phyloP scores from a whole-genome alignment of 1,140 invertebrate species.

The Atta texana region DNA sequence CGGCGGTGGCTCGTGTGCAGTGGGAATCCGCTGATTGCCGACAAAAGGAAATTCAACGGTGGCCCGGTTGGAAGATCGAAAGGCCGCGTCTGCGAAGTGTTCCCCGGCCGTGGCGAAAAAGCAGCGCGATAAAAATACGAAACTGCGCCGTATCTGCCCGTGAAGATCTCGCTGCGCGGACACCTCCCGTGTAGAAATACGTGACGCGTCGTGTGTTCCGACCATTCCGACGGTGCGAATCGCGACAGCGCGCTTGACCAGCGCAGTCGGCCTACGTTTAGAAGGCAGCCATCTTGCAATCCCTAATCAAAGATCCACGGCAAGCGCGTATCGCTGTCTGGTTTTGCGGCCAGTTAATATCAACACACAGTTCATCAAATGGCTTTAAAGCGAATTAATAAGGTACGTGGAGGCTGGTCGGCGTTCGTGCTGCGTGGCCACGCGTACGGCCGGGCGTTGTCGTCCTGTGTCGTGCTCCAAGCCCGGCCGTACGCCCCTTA shows the following conservation, averaged over 20 bases:
- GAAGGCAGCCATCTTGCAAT: slow-evolving; percentile 87
- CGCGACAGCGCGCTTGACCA: slow-evolving; percentile 75
- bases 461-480: slow-evolving; percentile 55
- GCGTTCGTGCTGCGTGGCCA: slow-evolving; percentile 54
- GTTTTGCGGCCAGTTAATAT: slow-evolving; percentile 85
- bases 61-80: slow-evolving; percentile 69
- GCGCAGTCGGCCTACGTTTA: slow-evolving; percentile 86
- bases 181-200: not conserved
- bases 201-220: not conserved
- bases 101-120: no score
- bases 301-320: slow-evolving; percentile 87
- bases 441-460: slow-evolving; percentile 58
- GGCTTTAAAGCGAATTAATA: slow-evolving; percentile 98
- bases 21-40: slow-evolving; percentile 78
- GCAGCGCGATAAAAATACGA: no score
- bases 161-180: no score
- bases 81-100: not conserved
- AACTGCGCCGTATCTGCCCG: not conserved
- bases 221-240: not conserved
- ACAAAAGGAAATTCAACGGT: slow-evolving; percentile 82
- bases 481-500: slow-evolving; percentile 85
- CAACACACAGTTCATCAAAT: slow-evolving; percentile 90
- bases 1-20: slow-evolving; percentile 46
- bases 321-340: slow-evolving; percentile 87
- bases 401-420: slow-evolving; percentile 89